Evolutionary conservation across 2,113 vertebrate species (phyloP).

Genomic region (Callipepla squamata): DNA sequence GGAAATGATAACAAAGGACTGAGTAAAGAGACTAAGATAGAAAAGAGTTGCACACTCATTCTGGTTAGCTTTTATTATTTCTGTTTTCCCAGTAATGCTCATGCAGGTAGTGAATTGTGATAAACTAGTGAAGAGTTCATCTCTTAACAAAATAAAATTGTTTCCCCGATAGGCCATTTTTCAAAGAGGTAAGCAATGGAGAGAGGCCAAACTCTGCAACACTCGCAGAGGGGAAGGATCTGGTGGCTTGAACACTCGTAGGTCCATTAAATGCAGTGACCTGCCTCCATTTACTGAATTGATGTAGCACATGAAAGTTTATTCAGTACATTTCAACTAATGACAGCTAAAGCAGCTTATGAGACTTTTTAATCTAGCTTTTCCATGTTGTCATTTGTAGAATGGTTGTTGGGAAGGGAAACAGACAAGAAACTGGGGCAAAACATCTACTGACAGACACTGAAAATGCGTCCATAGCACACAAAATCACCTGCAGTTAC

Average conservation of each 20-base stretch:
- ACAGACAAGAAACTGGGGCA: not conserved
- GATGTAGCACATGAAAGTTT: conserved; percentile 32
- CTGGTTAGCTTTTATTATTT: not conserved
- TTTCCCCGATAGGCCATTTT: not conserved
- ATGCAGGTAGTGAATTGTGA: not conserved
- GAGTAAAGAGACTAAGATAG: not conserved
- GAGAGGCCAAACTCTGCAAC: not conserved
- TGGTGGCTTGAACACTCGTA: not conserved
- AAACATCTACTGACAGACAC: not conserved
- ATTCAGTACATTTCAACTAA: conserved; percentile 56
- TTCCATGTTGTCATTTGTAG: conserved; percentile 2
- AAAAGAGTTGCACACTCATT: not conserved
- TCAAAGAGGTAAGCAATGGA: not conserved
- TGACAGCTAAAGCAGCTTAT: conserved; percentile 60
- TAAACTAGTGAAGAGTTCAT: not conserved
- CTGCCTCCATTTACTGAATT: conserved; percentile 56
- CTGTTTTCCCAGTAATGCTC: not conserved
- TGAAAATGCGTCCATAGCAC: not conserved
- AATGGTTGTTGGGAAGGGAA: conserved; percentile 26
- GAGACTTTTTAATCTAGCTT: conserved; percentile 63
- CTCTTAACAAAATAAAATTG: not conserved
- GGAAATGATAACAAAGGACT: not conserved
- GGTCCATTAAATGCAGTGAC: conserved; percentile 7
- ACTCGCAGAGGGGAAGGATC: not conserved
- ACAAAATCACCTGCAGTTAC: not conserved